Evolutionary conservation across 2,797 vertebrate genomes (phyloP).

Genomic region (Channallabes apus): DNA sequence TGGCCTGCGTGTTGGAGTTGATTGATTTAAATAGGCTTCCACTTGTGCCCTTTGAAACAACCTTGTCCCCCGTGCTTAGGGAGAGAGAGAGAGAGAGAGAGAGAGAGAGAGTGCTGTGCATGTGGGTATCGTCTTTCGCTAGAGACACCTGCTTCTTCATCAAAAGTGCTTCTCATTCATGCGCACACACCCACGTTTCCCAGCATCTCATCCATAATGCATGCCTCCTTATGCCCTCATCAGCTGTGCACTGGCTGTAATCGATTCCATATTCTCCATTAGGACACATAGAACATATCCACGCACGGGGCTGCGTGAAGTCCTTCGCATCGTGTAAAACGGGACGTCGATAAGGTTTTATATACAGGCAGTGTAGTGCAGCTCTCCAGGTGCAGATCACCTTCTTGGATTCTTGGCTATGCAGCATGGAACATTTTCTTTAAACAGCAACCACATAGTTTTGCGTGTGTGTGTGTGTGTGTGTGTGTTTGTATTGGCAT

Average conservation of each 20-base stretch:
- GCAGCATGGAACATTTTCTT: not conserved
- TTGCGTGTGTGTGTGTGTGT: not conserved
- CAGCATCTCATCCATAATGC: slow-evolving; percentile 74
- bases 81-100: slow-evolving; percentile 22
- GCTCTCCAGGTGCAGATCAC: not conserved
- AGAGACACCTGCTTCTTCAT: slow-evolving; percentile 46
- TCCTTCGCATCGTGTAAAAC: slow-evolving; percentile 10
- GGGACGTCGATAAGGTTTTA: not conserved
- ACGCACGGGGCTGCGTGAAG: slow-evolving; percentile 20
- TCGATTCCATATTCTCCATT: slow-evolving; percentile 61
- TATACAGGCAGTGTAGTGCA: not conserved
- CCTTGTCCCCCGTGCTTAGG: not conserved
- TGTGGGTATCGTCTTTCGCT: slow-evolving; percentile 32
- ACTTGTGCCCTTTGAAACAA: slow-evolving; percentile 16
- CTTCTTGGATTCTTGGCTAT: not conserved
- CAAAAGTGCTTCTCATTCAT: slow-evolving; percentile 38
- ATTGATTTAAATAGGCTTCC: slow-evolving; percentile 35
- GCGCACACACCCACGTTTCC: slow-evolving; percentile 40
- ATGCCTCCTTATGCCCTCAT: slow-evolving; percentile 61
- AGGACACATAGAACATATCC: slow-evolving; percentile 60
- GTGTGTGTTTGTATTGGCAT: slow-evolving; percentile 29
- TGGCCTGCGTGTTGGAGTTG: slow-evolving; percentile 26
- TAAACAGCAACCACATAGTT: not conserved
- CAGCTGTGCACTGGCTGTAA: slow-evolving; percentile 60
- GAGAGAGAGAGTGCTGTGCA: slow-evolving; percentile 19